Evolutionary conservation across 2,888 invertebrate species (phyloP), one percentile per base, ranked within the genome.

Genomic region (Drosophila parthenogenetica): DNA sequence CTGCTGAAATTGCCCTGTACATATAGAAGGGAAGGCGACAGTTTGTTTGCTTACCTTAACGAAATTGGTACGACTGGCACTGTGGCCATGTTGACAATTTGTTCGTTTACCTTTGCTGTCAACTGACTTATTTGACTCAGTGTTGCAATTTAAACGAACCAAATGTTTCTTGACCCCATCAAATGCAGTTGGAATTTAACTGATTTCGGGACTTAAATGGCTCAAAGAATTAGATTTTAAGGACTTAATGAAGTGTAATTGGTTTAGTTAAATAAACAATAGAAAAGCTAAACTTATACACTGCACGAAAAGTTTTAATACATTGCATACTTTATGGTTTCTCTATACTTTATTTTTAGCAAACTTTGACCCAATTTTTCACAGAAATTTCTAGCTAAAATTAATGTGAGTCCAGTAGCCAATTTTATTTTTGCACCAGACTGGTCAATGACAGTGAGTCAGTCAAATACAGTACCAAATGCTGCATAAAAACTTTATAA

Each of bases 61-160:
- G 77, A 85, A 84, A 87, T 85, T 79, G 85, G 73, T 79, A 81
- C 69, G 64, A 68, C 60, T 67, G 68, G 62, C 60, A 73, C 45
- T 57, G 86, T 73, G 69, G 73, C 58, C 74, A 71, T 82, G 85
- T 84, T 83, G 81, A 74, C 87, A 87, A 81, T 81, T 79, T 81
- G 84, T 71, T 74, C 69, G 74, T 78, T 82, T 67, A 50, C 58
- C 48, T 60, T 50, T 67, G 51, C 45, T 43, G 40, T 42, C 22
- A 64, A 59, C 73, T 81, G 79, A 79, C 70, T 81, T 83, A 81
- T 76, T 86, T 74, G 81, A 57, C 81, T 68, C 85, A 58, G 61
- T 55, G 85, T 69, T 69, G 69, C 79, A 81, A 69, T 74, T 87
- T 74, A 84, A 81, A 81, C 79, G 73, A 54, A 61, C 64, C 46